A percentile compares a stretch with the other conserved stretches of the same genome.
Conservation (phyloP, 2,113 vertebrate genomes). For the Lycocorax pyrrhopterus region DNA sequence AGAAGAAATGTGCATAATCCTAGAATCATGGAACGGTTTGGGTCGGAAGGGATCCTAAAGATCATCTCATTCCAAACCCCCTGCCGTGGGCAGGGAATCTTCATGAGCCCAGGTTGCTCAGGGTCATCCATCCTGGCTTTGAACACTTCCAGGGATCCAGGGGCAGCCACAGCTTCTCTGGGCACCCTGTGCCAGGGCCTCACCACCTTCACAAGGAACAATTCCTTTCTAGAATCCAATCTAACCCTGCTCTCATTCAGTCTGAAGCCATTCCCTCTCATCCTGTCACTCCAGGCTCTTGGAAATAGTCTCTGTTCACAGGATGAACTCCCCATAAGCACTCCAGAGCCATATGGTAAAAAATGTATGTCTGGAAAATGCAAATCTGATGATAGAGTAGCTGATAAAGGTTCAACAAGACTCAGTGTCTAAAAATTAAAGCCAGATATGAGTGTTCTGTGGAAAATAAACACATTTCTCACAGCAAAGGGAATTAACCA, state of each 20-base stretch:
- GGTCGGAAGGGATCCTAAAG: neutral
- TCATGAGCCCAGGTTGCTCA: neutral
- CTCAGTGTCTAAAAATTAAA: neutral
- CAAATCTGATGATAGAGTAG: neutral
- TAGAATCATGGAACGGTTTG: neutral
- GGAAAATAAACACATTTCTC: neutral
- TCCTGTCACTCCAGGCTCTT: neutral
- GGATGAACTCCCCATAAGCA: neutral
- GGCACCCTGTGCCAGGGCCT: neutral
- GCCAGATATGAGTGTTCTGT: neutral
- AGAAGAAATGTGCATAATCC: neutral
- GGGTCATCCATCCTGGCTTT: neutral
- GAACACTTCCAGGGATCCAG: neutral
- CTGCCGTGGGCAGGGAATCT: neutral
- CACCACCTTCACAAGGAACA: fast-evolving
- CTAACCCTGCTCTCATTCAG: neutral
- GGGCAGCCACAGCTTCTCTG: neutral
- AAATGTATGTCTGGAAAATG: neutral
- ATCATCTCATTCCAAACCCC: neutral
- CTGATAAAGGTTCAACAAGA: neutral
- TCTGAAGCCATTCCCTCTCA: neutral
- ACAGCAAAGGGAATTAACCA: neutral
- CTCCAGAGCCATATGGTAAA: neutral
- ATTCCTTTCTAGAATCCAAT: neutral
- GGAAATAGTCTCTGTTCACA: neutral